These are phyloP conservation scores for Solenopsis fugax DNA, from an alignment of 1,140 invertebrate genomes.

Conservation along the genomic window DNA sequence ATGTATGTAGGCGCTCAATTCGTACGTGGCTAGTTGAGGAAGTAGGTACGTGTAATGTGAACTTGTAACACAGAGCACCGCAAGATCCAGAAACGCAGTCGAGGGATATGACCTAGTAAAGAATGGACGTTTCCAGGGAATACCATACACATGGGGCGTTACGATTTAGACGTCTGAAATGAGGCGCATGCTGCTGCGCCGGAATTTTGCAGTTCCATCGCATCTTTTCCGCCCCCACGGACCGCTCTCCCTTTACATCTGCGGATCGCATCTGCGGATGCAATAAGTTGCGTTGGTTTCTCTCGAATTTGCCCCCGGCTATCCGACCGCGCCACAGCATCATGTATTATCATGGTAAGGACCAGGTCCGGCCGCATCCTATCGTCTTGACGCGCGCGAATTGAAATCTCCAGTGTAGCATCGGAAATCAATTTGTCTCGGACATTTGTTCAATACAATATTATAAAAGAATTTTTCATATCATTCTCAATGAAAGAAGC, in stretches of 20 bases:
- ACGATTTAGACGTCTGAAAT: conserved; percentile 58
- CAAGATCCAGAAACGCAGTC: conserved; percentile 19
- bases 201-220: conserved; percentile 47
- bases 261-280: conserved; percentile 42
- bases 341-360: conserved; percentile 55
- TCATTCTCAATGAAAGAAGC: background rate
- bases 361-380: conserved; percentile 24
- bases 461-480: conserved; percentile 38
- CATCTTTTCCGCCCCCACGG: background rate
- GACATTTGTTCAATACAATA: background rate
- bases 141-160: conserved; percentile 23
- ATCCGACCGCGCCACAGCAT: background rate
- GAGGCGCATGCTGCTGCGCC: conserved; percentile 24
- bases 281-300: conserved; percentile 47
- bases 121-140: conserved; percentile 33
- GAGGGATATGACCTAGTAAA: conserved; percentile 48
- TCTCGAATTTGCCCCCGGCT: conserved; percentile 32
- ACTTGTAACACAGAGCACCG: conserved; percentile 15
- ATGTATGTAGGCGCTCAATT: background rate
- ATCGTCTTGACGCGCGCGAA: background rate
- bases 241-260: background rate
- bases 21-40: background rate
- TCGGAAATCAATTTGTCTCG: conserved; percentile 44
- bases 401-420: conserved; percentile 14
- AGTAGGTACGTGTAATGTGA: background rate